Conservation (phyloP, 2,888 invertebrate species). For the Periphyllus acericola region DNA sequence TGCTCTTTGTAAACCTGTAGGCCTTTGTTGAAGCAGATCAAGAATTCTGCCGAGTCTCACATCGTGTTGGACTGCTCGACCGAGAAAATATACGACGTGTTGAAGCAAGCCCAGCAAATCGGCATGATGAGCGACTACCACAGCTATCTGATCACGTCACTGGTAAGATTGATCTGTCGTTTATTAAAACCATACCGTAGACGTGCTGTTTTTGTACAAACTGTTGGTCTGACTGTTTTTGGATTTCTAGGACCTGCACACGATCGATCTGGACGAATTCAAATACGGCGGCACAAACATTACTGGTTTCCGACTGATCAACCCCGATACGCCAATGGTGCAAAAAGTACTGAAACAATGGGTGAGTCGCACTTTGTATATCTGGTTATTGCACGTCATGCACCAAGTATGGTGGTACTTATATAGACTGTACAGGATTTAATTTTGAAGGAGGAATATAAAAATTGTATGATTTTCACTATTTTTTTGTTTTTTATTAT, state of each 20-base stretch:
- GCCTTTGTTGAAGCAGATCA: conserved; percentile 88
- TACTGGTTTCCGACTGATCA: conserved; percentile 89
- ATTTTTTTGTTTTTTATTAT: too few relatives aligned
- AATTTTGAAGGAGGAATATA: too few relatives aligned
- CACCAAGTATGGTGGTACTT: too few relatives aligned
- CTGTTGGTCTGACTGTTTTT: neutral
- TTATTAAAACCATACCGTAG: too few relatives aligned
- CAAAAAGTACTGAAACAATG: conserved; percentile 82
- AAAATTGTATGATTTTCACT: too few relatives aligned
- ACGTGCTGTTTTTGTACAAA: neutral
- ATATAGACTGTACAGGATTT: too few relatives aligned
- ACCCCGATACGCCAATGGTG: conserved; percentile 83
- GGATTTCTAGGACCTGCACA: conserved; percentile 81
- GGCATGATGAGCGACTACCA: conserved; percentile 98
- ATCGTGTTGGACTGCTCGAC: conserved; percentile 90
- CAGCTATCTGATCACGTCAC: conserved; percentile 90
- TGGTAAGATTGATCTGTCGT: conserved; percentile 73
- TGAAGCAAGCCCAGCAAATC: conserved; percentile 94
- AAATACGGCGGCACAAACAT: conserved; percentile 96
- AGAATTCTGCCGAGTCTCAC: conserved; percentile 90
- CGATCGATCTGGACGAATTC: conserved; percentile 91
- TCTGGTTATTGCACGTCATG: neutral
- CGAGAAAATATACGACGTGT: conserved; percentile 83
- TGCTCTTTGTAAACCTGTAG: conserved; percentile 68
- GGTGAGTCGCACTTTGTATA: conserved; percentile 70